Base-by-base conservation (phyloP, 2,113 vertebrate species). In the Promerops cafer region DNA sequence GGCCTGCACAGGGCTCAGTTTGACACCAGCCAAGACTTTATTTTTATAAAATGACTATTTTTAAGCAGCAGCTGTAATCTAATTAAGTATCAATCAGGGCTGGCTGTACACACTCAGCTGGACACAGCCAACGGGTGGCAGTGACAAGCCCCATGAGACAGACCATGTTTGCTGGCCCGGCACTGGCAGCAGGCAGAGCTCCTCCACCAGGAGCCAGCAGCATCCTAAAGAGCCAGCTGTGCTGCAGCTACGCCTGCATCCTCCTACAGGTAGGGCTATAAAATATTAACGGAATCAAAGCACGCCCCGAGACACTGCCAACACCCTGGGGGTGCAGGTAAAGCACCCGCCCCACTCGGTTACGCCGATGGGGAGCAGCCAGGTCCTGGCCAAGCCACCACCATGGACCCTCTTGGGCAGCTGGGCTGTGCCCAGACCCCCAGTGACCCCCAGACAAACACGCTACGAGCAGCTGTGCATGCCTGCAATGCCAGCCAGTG, bases 61-160 rank as follows among this genome's bases (percentile, higher is more conserved):
- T 96, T 92, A 91, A 89, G 94, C 44, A 9, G 95, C 80, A 66
- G 42, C 77, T 83, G 66, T 94, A 92, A 91, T 96, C 95, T 91
- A 96, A 94, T 95, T 89, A 96, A 89, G 80, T 72, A 94, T 94
- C 95, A 91, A 35, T 75, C 72, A 83, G 70, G 42, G 57, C 95
- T 95, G 78, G 74, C 57, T 54, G 21, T 33, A 63, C 1, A 28
- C 61, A 35, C 74, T 39, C 71, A 84, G 92, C 95, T 37, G 83
- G 82, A 69, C 77, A 60, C 68, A 61, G 93, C 92, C n/a, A 53
- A 52, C 22, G 33, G 63, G 76, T 9, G 47, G 66, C 8, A 1
- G 95, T 20, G 86, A 81, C 44, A 80, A 72, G 57, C 77, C 82
- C 18, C 89, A 39, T 0, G 77, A 74, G 91, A 72, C 71, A n/a